These are phyloP conservation scores for Syngnathus rostellatus DNA, from an alignment of 2,797 vertebrate genomes.

Conservation along the genomic window DNA sequence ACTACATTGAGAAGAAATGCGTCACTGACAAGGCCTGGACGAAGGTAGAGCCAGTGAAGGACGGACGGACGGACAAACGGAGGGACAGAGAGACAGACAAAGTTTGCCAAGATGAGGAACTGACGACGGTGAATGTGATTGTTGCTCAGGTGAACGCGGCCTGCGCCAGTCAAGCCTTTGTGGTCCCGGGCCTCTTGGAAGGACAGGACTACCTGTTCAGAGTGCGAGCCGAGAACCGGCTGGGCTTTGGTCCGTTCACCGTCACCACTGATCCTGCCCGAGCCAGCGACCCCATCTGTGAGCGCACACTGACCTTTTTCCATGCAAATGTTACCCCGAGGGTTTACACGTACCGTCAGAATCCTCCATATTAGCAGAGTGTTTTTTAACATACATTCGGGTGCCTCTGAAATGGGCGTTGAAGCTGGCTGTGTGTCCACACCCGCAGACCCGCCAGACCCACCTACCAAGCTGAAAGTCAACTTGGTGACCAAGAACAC, in stretches of 20 bases:
- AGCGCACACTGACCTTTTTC: constrained; percentile 37
- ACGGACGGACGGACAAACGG: background rate
- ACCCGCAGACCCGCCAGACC: constrained; percentile 84
- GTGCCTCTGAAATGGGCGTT: background rate
- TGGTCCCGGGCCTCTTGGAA: constrained; percentile 85
- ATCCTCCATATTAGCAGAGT: background rate
- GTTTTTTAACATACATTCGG: too few species aligned
- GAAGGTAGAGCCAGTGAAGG: constrained; percentile 41
- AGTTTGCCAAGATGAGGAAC: background rate
- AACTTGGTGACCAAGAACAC: constrained; percentile 90
- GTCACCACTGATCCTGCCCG: constrained; percentile 82
- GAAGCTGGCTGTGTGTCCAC: background rate
- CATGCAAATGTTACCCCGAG: background rate
- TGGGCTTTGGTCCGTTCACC: constrained; percentile 83
- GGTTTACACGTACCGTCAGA: background rate
- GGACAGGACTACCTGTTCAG: constrained; percentile 95
- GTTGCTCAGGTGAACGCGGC: constrained; percentile 72
- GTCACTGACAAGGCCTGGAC: constrained; percentile 92
- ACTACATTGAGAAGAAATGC: constrained; percentile 91
- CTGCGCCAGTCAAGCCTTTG: constrained; percentile 86
- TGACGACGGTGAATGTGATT: background rate
- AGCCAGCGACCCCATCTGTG: constrained; percentile 94
- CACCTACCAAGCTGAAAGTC: constrained; percentile 88
- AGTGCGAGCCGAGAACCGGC: constrained; percentile 89
- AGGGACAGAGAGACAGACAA: background rate